A percentile compares a stretch with the other conserved stretches of the same genome.
Conservation (phyloP, 2,888 invertebrate species). For the Tinea trinotella region DNA sequence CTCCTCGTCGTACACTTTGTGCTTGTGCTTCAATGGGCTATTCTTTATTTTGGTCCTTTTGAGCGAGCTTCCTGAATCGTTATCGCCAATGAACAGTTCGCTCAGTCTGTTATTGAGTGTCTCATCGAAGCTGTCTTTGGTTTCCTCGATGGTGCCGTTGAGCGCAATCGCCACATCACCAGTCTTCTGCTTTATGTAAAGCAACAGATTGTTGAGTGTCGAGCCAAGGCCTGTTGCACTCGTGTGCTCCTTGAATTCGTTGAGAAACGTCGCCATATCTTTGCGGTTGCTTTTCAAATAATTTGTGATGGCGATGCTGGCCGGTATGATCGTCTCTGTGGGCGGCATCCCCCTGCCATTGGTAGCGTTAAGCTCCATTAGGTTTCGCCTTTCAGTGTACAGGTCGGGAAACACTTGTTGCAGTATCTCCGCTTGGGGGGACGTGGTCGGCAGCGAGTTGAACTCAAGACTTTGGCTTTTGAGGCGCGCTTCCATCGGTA, state of each 20-base stretch:
- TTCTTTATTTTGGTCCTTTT: neutral
- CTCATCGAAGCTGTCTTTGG: neutral
- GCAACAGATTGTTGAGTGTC: neutral
- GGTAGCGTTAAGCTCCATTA: neutral
- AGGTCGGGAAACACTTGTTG: constrained; percentile 34
- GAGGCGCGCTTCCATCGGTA: constrained; percentile 32
- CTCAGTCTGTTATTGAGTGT: neutral
- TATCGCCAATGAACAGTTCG: neutral
- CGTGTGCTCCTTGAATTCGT: neutral
- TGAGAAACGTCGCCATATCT: constrained; percentile 3
- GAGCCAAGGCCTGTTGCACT: neutral
- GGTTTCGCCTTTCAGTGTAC: constrained; percentile 26
- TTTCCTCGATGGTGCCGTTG: neutral
- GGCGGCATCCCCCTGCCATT: neutral
- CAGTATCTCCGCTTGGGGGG: constrained; percentile 36
- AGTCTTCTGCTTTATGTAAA: neutral
- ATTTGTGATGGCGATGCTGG: constrained; percentile 3
- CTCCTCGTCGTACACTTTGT: neutral
- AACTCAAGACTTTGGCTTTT: constrained; percentile 41
- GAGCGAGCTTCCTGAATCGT: neutral
- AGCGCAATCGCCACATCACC: neutral
- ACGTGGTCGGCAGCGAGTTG: constrained; percentile 33
- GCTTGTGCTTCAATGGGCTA: neutral
- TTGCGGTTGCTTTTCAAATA: neutral
- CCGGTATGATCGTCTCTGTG: neutral